These are phyloP conservation scores for Gobio gobio DNA, from an alignment of 2,113 vertebrate species.

Conservation along the genomic window DNA sequence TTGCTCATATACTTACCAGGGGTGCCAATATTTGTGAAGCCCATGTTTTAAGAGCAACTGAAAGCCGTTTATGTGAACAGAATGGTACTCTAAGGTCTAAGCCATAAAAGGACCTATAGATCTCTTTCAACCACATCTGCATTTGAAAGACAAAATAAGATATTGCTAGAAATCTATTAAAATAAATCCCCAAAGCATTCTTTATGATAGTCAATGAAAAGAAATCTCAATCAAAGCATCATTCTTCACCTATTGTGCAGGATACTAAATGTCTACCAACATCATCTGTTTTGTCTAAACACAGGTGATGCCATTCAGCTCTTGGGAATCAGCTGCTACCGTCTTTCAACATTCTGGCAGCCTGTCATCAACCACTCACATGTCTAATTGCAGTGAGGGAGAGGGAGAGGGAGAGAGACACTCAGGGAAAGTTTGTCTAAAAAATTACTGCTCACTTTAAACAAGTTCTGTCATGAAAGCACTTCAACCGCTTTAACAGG, in stretches of 20 bases:
- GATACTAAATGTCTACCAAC: constrained; percentile 22
- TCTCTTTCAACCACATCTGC: background rate
- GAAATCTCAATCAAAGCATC: background rate
- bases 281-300: constrained; percentile 36
- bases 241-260: background rate
- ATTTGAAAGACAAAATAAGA: background rate
- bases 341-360: constrained; percentile 36
- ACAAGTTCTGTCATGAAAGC: constrained; percentile 28
- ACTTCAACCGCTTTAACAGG: constrained; percentile 23
- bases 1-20: too few species aligned
- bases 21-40: too few species aligned
- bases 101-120: background rate
- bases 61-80: background rate
- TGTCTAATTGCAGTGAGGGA: constrained; percentile 27
- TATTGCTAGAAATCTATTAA: background rate
- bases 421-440: constrained; percentile 38
- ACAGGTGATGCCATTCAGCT: constrained; percentile 47
- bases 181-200: background rate
- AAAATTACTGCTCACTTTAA: constrained; percentile 37
- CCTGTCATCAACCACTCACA: constrained; percentile 29
- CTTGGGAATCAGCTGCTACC: constrained; percentile 33
- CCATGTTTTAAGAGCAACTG: background rate
- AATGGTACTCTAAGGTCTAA: background rate
- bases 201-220: background rate
- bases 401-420: background rate